These are phyloP conservation scores for Machimus atricapillus DNA, from an alignment of 2,888 invertebrate genomes.

Conservation along the genomic window DNA sequence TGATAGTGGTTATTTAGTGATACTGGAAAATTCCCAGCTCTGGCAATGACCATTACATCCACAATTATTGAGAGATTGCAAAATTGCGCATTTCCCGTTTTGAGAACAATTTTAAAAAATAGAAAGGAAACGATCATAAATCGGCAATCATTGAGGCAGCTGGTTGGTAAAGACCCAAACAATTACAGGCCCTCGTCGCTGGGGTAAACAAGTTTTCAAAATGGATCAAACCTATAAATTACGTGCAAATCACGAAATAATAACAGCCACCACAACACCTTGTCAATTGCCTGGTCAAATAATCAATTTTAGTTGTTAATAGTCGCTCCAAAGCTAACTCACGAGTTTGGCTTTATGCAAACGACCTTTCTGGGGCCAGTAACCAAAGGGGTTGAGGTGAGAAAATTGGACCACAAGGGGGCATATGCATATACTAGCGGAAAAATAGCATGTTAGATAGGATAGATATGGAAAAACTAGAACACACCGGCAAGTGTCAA, in stretches of 20 bases:
- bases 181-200: background rate
- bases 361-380: background rate
- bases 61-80: background rate
- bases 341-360: background rate
- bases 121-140: background rate
- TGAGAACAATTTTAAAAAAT: background rate
- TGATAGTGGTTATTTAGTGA: too few relatives aligned
- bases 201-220: background rate
- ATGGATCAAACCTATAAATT: conserved; percentile 7
- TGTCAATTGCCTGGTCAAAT: conserved; percentile 1
- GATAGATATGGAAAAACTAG: background rate
- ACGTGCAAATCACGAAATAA: background rate
- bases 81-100: background rate
- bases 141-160: background rate
- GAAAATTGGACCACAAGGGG: background rate
- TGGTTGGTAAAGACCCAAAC: background rate
- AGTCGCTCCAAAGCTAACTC: background rate
- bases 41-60: background rate
- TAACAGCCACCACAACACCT: background rate
- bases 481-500: background rate
- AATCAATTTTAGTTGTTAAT: background rate
- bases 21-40: background rate
- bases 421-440: background rate
- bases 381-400: background rate
- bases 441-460: background rate